phyloP scores from a whole-genome alignment of 2,888 invertebrate genomes.

The Pyrocoelia pectoralis region DNA sequence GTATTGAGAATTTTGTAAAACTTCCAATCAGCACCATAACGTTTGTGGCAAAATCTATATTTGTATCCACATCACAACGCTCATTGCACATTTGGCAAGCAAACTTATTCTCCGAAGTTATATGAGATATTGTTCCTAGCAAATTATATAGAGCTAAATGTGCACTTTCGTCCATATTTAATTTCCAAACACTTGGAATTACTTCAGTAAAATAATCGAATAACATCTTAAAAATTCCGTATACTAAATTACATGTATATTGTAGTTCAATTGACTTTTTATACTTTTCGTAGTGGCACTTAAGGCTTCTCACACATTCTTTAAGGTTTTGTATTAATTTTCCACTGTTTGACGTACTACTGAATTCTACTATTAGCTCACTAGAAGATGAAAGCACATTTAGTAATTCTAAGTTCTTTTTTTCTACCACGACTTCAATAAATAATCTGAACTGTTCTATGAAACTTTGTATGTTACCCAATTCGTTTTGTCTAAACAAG shows the following conservation, averaged over 20 bases:
- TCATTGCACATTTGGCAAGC: slow-evolving; percentile 8
- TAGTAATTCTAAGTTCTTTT: slow-evolving; percentile 2
- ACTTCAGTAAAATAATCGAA: slow-evolving; percentile 3
- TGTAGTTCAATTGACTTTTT: not conserved
- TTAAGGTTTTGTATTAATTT: slow-evolving; percentile 2
- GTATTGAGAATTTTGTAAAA: slow-evolving; percentile 15
- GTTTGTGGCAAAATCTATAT: not conserved
- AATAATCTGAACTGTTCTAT: not conserved
- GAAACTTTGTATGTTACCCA: slow-evolving; percentile 12
- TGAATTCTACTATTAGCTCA: slow-evolving; percentile 9
- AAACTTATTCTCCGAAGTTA: slow-evolving; percentile 2
- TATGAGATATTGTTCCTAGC: slow-evolving; percentile 4
- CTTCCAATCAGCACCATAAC: slow-evolving; percentile 11
- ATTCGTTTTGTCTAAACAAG: slow-evolving; percentile 8
- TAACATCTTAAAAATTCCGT: slow-evolving; percentile 4
- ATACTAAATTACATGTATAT: not conserved
- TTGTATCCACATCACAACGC: slow-evolving; percentile 4
- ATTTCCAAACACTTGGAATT: not conserved
- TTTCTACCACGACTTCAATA: not conserved
- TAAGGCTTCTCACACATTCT: slow-evolving; percentile 2
- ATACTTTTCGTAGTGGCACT: not conserved
- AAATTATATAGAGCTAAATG: slow-evolving; percentile 16
- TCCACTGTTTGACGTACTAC: not conserved
- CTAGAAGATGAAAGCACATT: not conserved
- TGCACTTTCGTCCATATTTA: slow-evolving; percentile 6